Evolutionary conservation across 2,797 vertebrate species (phyloP).

Genomic region (Platalea minor): DNA sequence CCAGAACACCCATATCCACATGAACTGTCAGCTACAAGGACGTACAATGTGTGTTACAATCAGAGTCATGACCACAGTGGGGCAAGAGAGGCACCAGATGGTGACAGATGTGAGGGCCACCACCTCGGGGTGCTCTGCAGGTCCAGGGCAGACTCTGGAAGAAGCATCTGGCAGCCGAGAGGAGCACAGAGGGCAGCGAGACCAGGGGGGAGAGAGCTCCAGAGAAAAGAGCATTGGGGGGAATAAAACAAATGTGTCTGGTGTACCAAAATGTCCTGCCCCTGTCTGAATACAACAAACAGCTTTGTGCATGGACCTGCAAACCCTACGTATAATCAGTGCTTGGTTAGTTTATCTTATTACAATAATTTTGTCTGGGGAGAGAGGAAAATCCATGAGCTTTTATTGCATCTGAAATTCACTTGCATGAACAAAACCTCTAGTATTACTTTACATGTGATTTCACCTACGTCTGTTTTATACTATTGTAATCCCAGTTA

Average conservation of each 20-base stretch:
- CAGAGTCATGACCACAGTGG: neutral
- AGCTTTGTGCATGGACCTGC: neutral
- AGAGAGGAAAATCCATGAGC: neutral
- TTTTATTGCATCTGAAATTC: neutral
- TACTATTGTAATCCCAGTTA: neutral
- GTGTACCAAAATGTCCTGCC: neutral
- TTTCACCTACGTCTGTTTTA: neutral
- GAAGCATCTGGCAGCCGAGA: slow-evolving; percentile 27
- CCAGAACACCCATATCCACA: neutral
- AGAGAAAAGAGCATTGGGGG: neutral
- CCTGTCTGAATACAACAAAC: neutral
- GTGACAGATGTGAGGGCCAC: slow-evolving; percentile 29
- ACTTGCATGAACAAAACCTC: neutral
- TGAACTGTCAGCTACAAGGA: neutral
- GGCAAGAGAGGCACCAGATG: slow-evolving; percentile 29
- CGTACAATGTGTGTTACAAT: neutral
- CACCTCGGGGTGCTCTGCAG: neutral
- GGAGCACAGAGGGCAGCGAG: neutral
- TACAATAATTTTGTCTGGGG: neutral
- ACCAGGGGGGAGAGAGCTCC: neutral
- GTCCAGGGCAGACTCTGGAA: neutral
- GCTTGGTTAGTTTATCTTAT: neutral
- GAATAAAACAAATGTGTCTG: neutral
- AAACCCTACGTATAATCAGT: neutral
- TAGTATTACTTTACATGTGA: neutral